Percentiles rank a stretch among this genome's conserved stretches.
These are phyloP conservation scores for Anas flavirostris DNA, from an alignment of 2,797 vertebrate genomes.

Conservation along the genomic window DNA sequence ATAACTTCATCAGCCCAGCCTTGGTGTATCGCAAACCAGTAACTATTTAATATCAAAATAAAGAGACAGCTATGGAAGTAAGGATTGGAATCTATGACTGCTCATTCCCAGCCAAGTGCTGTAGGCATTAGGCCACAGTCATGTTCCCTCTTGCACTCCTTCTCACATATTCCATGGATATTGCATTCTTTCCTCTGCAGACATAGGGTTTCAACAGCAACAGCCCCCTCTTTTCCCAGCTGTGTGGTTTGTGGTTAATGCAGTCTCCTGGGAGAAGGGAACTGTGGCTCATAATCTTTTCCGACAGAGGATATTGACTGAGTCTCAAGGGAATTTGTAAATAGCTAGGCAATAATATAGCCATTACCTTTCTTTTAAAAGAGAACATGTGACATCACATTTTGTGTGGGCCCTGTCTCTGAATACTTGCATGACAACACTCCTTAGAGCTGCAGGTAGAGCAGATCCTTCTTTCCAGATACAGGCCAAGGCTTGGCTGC, in stretches of 20 bases:
- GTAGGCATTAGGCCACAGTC: constrained; percentile 53
- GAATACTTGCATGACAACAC: neutral
- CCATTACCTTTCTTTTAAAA: neutral
- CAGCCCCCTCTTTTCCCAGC: constrained; percentile 44
- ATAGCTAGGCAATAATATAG: neutral
- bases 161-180: neutral
- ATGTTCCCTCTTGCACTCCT: constrained; percentile 56
- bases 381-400: fast-evolving
- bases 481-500: neutral
- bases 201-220: constrained; percentile 9
- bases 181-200: constrained; percentile 43
- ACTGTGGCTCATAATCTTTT: neutral
- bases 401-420: fast-evolving
- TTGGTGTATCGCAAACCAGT: neutral
- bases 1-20: constrained; percentile 16
- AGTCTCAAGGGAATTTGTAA: neutral
- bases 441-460: neutral
- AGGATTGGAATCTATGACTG: constrained; percentile 47
- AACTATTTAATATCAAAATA: constrained; percentile 39
- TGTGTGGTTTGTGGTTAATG: constrained; percentile 22
- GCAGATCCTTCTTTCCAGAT: neutral
- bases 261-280: neutral
- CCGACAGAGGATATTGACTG: neutral
- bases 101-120: constrained; percentile 28
- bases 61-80: neutral